Percentiles rank a stretch among this genome's conserved stretches.
These are phyloP conservation scores for Drosophila affinis DNA, from an alignment of 2,888 invertebrate species.

Conservation along the genomic window DNA sequence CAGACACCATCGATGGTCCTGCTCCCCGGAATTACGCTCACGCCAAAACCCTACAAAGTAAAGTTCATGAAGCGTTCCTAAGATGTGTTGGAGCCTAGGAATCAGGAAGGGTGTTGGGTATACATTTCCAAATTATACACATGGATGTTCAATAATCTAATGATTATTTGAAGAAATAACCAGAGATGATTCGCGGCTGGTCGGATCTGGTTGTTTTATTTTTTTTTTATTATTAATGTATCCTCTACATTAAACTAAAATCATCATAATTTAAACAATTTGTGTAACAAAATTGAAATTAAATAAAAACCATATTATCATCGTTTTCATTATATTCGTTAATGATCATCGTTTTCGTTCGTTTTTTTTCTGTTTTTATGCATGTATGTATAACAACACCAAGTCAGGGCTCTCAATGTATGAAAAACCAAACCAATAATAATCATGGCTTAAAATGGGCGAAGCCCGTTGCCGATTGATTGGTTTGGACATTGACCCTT, in stretches of 20 bases:
- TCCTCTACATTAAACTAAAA: conserved; percentile 42
- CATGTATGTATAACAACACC: conserved; percentile 71
- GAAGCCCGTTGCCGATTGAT: too few relatives aligned
- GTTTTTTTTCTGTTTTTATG: conserved; percentile 20
- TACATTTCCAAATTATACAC: background rate
- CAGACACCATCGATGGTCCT: conserved; percentile 84
- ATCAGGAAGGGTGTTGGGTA: background rate
- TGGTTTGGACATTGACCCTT: too few relatives aligned
- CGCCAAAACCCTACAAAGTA: conserved; percentile 85
- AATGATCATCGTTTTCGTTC: conserved; percentile 30
- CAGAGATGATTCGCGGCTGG: background rate
- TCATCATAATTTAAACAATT: conserved; percentile 40
- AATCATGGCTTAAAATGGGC: too few relatives aligned
- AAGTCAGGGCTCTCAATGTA: conserved; percentile 55
- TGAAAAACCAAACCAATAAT: too few relatives aligned
- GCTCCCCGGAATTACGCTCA: conserved; percentile 85
- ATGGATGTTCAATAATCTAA: background rate
- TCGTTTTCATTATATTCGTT: conserved; percentile 30
- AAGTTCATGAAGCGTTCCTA: conserved; percentile 74
- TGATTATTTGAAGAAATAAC: background rate
- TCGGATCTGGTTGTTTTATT: conserved; percentile 31
- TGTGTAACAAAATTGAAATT: conserved; percentile 58
- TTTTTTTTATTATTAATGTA: conserved; percentile 57
- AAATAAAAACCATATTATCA: conserved; percentile 46
- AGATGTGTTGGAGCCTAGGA: background rate